Base-by-base conservation (phyloP, 2,888 invertebrate genomes). In the Ferdinandea cuprea region DNA sequence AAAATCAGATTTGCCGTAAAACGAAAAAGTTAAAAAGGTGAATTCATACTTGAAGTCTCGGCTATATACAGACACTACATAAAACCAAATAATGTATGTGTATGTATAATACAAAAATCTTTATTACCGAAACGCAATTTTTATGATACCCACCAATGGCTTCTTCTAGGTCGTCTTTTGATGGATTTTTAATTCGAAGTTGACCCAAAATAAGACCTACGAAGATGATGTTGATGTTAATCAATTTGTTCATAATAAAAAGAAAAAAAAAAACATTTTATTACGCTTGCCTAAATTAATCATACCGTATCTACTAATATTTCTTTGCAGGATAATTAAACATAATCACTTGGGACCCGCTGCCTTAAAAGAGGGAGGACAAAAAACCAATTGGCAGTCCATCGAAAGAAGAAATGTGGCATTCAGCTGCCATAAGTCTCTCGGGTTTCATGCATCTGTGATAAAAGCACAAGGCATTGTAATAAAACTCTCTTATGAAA, bases 311-410 rank as follows among this genome's bases (percentile, higher is more conserved):
- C 72, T 11, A 63, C 19, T 81, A n/a, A n/a, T n/a, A n/a, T 81
- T 81, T 76, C 42, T 54, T 81, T 81, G 58, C 77, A 81, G 81
- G 71, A 42, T 77, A 81, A 77, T 77, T 72, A 77, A 77, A 72
- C 54, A 54, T 40, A 68, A 56, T 65, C 65, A 68, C 52, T 32
- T 3, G 6, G 40, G 71, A 15, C 59, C 15, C 44, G 15, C 56
- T 32, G 50, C 56, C 9, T 15, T 13, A 28, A 35, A 48, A 40
- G 17, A 28, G 30, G n/a, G 40, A 37, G 48, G 3, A 50, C n/a
- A n/a, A n/a, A 42, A 17, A 40, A 37, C 40, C 13, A 74, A 58
- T 66, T 56, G 40, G 8, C 37, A 9, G 35, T 30, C 54, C 73
- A 32, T 52, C 65, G 17, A 21, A 21, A 28, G 13, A 28, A 3